Conservation (phyloP, 2,888 invertebrate species). For the Phorcus lineatus region DNA sequence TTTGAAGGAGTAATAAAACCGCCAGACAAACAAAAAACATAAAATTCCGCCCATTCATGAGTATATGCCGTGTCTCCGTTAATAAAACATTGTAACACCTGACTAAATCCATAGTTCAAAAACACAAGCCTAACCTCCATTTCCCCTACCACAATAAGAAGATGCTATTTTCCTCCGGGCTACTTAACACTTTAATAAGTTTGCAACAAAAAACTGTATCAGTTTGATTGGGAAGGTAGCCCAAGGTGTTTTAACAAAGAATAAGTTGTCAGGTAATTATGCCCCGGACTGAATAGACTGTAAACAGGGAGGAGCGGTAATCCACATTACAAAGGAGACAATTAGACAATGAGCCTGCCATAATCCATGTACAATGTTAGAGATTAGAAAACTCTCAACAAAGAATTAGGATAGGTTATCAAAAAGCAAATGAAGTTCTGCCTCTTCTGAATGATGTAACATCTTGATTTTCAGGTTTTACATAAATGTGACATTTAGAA, state of each 20-base stretch:
- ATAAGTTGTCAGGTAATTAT: neutral
- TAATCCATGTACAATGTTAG: neutral
- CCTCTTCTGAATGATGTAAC: no score
- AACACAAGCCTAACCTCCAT: neutral
- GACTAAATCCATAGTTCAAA: neutral
- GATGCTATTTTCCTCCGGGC: conserved; percentile 3
- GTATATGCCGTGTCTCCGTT: neutral
- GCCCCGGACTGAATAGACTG: neutral
- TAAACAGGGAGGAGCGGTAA: neutral
- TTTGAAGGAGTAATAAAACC: neutral
- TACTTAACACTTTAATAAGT: neutral
- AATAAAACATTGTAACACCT: neutral
- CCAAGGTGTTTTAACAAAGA: neutral
- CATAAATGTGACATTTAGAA: no score
- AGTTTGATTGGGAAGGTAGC: neutral
- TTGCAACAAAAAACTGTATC: neutral
- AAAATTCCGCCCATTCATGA: neutral
- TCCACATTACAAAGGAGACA: neutral
- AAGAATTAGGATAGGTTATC: neutral
- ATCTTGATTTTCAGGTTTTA: no score
- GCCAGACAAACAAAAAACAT: neutral
- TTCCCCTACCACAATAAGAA: neutral
- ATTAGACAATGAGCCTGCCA: neutral
- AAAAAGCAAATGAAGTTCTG: neutral
- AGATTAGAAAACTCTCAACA: neutral